Evolutionary conservation across 2,797 vertebrate species (phyloP).

Genomic region (Discoglossus pictus): DNA sequence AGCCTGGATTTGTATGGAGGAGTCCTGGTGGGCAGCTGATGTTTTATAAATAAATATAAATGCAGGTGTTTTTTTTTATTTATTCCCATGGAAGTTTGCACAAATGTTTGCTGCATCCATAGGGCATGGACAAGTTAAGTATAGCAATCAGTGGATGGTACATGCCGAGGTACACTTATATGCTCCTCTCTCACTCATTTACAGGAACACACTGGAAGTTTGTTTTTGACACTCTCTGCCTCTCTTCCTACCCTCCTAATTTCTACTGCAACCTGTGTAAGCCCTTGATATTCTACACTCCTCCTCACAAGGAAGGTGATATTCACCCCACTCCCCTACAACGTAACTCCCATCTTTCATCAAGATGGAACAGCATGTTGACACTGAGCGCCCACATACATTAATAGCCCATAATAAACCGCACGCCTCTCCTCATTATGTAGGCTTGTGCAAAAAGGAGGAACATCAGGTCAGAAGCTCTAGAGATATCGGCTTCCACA

Average conservation of each 20-base stretch:
- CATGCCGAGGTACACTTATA: constrained; percentile 8
- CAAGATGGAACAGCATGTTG: too few relatives aligned
- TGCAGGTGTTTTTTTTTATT: constrained; percentile 19
- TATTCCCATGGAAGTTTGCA: constrained; percentile 10
- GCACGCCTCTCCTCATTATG: too few relatives aligned
- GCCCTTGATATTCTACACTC: neutral
- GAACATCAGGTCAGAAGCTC: too few relatives aligned
- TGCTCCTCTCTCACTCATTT: neutral
- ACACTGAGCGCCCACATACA: too few relatives aligned
- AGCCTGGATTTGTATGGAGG: constrained; percentile 17
- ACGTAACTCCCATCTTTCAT: too few relatives aligned
- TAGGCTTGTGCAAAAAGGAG: too few relatives aligned
- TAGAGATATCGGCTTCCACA: too few relatives aligned
- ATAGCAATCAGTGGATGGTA: neutral
- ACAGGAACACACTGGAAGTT: neutral
- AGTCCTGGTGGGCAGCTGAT: constrained; percentile 12
- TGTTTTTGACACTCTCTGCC: too few relatives aligned
- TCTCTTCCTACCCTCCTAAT: too few relatives aligned
- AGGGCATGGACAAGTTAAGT: neutral
- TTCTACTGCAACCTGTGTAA: neutral
- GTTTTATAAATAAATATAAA: constrained; percentile 30
- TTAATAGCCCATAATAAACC: too few relatives aligned
- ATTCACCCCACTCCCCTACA: too few relatives aligned
- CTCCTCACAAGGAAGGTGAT: neutral
- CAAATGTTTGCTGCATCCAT: neutral